These are phyloP conservation scores for Oreochromis spilurus DNA, from an alignment of 2,113 vertebrate genomes.

Conservation along the genomic window DNA sequence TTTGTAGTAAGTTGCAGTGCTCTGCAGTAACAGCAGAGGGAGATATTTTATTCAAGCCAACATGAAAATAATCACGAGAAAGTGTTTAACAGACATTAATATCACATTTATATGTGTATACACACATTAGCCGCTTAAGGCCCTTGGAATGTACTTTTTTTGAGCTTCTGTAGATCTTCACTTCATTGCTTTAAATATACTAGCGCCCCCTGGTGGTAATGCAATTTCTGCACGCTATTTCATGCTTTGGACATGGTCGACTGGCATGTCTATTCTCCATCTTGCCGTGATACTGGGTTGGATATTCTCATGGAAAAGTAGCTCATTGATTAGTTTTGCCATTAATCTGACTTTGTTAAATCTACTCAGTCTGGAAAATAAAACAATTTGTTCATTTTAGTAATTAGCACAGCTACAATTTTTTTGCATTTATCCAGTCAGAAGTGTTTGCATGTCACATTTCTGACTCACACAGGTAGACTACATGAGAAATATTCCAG, in stretches of 20 bases:
- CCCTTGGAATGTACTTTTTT: not conserved
- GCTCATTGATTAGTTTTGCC: not conserved
- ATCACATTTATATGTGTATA: not conserved
- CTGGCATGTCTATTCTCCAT: not conserved
- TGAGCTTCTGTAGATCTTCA: accelerated
- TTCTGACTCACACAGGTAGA: accelerated
- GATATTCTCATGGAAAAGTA: not conserved
- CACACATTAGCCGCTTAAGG: not conserved
- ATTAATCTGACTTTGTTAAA: not conserved
- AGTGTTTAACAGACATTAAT: not conserved
- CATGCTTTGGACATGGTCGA: accelerated
- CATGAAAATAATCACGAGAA: not conserved
- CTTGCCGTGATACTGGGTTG: not conserved
- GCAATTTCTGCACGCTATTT: not conserved
- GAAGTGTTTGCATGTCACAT: not conserved
- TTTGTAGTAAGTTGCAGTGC: not conserved
- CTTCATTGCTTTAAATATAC: not conserved
- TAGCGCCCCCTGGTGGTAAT: not conserved
- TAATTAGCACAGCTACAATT: accelerated
- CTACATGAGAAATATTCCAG: not conserved
- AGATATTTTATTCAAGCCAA: not conserved
- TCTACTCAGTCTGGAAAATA: not conserved
- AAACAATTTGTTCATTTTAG: accelerated
- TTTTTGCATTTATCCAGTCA: not conserved
- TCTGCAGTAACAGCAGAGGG: not conserved